Evolutionary conservation across 2,888 invertebrate species (phyloP).

Genomic region (Cyclophora albipunctata): DNA sequence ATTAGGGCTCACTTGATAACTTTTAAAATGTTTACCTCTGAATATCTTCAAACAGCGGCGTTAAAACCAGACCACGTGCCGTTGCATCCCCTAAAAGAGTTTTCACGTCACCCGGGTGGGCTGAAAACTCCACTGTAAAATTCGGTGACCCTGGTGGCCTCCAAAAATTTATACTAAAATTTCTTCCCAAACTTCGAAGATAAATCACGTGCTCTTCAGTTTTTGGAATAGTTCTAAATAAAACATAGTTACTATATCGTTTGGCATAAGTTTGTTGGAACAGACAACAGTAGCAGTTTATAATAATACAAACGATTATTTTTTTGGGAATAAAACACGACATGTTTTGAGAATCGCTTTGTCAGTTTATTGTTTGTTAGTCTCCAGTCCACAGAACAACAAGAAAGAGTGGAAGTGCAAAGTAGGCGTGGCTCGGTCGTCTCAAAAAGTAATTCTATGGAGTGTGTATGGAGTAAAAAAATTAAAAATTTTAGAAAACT

Average conservation of each 20-base stretch:
- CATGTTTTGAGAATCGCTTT: background rate
- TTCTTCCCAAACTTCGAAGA: slow-evolving; percentile 22
- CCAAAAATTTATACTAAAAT: slow-evolving; percentile 35
- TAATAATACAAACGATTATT: background rate
- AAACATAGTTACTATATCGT: slow-evolving; percentile 32
- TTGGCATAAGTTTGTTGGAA: slow-evolving; percentile 9
- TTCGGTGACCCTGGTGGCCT: slow-evolving; percentile 23
- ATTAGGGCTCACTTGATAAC: no score
- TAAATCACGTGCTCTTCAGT: slow-evolving; percentile 25
- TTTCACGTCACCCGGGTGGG: slow-evolving; percentile 26
- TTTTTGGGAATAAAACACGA: background rate
- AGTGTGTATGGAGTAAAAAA: no score
- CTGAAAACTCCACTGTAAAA: slow-evolving; percentile 31
- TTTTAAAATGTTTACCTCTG: slow-evolving; percentile 28
- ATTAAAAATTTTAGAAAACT: no score
- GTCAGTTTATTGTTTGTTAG: no score
- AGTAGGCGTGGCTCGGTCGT: no score
- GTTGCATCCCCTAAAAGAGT: slow-evolving; percentile 23
- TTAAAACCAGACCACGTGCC: slow-evolving; percentile 21
- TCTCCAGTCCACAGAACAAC: no score
- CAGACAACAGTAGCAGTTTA: slow-evolving; percentile 3
- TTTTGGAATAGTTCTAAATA: slow-evolving; percentile 6
- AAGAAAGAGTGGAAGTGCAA: no score
- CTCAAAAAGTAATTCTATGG: no score
- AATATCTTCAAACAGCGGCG: slow-evolving; percentile 30